Percentiles rank a stretch among this genome's conserved stretches.
These are phyloP conservation scores for Autographa gamma DNA, from an alignment of 2,888 invertebrate genomes.

Conservation along the genomic window DNA sequence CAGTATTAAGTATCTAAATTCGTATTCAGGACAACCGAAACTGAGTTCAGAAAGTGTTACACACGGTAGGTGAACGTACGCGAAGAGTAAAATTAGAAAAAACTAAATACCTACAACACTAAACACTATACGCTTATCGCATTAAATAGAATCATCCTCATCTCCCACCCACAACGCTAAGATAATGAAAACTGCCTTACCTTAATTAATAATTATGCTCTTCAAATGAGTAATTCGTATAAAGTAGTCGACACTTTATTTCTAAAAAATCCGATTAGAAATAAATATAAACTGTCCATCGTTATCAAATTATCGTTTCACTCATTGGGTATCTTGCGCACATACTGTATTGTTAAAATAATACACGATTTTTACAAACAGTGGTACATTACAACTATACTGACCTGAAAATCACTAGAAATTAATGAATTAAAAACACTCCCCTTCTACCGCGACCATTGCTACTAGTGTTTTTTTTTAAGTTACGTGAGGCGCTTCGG, in stretches of 20 bases:
- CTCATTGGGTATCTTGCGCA: constrained; percentile 42
- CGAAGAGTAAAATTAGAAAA: constrained; percentile 59
- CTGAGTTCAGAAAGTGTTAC: constrained; percentile 61
- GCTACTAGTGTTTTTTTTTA: constrained; percentile 22
- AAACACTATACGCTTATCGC: background rate
- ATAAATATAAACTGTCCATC: constrained; percentile 50
- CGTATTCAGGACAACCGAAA: constrained; percentile 58
- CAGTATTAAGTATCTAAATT: constrained; percentile 45
- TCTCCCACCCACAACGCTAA: constrained; percentile 25
- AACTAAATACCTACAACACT: constrained; percentile 22
- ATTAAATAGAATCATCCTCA: constrained; percentile 6
- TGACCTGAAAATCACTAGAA: constrained; percentile 64
- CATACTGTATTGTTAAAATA: constrained; percentile 48
- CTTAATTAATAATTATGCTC: constrained; percentile 34
- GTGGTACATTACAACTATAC: constrained; percentile 49
- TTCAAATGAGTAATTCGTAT: constrained; percentile 46
- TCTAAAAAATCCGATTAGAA: constrained; percentile 51
- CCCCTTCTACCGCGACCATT: constrained; percentile 59
- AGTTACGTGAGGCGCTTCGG: background rate
- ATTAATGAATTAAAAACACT: constrained; percentile 69
- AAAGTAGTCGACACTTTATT: constrained; percentile 44
- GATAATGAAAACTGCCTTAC: constrained; percentile 47
- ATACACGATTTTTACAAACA: constrained; percentile 50
- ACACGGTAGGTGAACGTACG: constrained; percentile 56
- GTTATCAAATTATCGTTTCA: constrained; percentile 45